These are phyloP conservation scores for Sweltsa coloradensis DNA, from an alignment of 1,140 invertebrate genomes.

Conservation along the genomic window DNA sequence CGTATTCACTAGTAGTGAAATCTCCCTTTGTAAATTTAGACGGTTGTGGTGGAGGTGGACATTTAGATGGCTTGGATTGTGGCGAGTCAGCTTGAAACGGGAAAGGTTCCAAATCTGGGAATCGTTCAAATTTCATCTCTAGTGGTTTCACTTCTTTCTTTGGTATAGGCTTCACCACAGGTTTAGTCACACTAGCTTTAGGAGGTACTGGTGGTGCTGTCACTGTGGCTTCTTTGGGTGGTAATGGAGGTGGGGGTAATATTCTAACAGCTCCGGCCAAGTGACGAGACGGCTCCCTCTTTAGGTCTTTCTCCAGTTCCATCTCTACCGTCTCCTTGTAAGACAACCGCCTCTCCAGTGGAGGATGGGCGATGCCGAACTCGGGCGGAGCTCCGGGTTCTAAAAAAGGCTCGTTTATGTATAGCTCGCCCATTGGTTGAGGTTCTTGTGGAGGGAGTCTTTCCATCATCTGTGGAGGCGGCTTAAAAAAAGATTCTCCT, in stretches of 20 bases:
- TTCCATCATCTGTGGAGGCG: conserved; percentile 36
- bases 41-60: conserved; percentile 38
- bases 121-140: conserved; percentile 27
- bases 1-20: conserved; percentile 54
- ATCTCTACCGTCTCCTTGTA: conserved; percentile 44
- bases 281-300: conserved; percentile 37
- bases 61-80: conserved; percentile 24
- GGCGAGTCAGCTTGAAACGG: conserved; percentile 32
- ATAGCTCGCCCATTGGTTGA: conserved; percentile 13
- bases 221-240: conserved; percentile 24
- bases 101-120: conserved; percentile 37
- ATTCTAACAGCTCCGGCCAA: conserved; percentile 36
- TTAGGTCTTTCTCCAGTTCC: conserved; percentile 37
- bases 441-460: conserved; percentile 21
- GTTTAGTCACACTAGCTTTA: conserved; percentile 9
- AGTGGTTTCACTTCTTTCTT: conserved; percentile 17
- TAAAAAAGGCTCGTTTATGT: conserved; percentile 22
- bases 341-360: conserved; percentile 32
- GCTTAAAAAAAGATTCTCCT: conserved; percentile 31
- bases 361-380: conserved; percentile 41
- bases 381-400: conserved; percentile 50
- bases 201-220: conserved; percentile 17
- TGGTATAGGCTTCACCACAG: conserved; percentile 15
- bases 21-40: conserved; percentile 46
- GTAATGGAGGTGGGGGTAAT: conserved; percentile 32